Evolutionary conservation across 2,888 invertebrate genomes (phyloP), one percentile per base, ranked within the genome.

Genomic region (Cerastis rubricosa): DNA sequence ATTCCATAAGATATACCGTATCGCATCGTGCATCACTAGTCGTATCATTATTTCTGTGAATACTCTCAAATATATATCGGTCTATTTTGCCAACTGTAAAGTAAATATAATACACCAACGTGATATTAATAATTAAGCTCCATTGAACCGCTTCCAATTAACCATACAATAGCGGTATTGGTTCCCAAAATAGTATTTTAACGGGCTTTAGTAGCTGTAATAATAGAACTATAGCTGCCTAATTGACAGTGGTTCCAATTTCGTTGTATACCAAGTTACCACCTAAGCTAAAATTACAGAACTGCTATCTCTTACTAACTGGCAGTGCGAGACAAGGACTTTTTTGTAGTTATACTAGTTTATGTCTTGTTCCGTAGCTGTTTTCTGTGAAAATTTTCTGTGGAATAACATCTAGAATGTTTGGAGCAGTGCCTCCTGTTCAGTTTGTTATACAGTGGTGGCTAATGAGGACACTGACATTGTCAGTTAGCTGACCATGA

Each of bases 61-160:
- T 19, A 70, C n/a, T 51, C 45, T 6, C 14, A 61, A 66, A 81
- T 40, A 49, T 40, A 57, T 51, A 45, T 25, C 12, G 49, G 8
- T 68, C 0, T 71, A 64, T 73, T 71, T 69, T 43, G 47, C 9
- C 63, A 74, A 59, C 9, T 69, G 59, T 43, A 54, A 71, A 71
- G 63, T 47, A 64, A 68, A 74, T n/a, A 35, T 35, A 35, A 35
- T 74, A 59, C 29, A 12, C 19, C 7, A 61, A 22, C 35, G 40
- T 43, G 8, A 54, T 61, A 71, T 71, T 69, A 69, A 71, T 69
- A 71, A 67, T 71, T 74, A 63, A 12, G 47, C 25, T 61, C 40
- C 59, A 65, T n/a, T 68, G 29, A 71, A 45, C 57, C 63, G 59
- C 35, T 49, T 12, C 54, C 45, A 83, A 83, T 79, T 82, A 79